Percentiles rank a stretch among this genome's conserved stretches.
These are phyloP conservation scores for Neoaliturus tenellus DNA, from an alignment of 2,888 invertebrate species.

Conservation along the genomic window DNA sequence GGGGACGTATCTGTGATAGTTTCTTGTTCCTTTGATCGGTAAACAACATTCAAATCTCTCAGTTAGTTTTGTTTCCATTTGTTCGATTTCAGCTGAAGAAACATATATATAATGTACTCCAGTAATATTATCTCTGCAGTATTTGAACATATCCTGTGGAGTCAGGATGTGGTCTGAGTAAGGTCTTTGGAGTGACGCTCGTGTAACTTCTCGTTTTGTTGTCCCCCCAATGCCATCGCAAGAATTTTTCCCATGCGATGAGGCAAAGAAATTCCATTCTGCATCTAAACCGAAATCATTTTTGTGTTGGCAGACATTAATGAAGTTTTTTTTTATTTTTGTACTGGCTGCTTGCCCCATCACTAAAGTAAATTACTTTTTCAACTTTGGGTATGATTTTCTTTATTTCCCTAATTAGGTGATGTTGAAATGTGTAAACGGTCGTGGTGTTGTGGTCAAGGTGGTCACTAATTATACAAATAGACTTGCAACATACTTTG, in stretches of 20 bases:
- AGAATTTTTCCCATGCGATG: slow-evolving; percentile 36
- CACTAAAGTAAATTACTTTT: slow-evolving; percentile 28
- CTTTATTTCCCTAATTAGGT: slow-evolving; percentile 29
- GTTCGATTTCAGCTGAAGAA: not conserved
- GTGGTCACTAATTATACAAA: no score
- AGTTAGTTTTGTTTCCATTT: slow-evolving; percentile 6
- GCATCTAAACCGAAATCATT: slow-evolving; percentile 18
- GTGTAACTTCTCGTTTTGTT: slow-evolving; percentile 37
- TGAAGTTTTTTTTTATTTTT: slow-evolving; percentile 54
- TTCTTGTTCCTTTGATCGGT: not conserved
- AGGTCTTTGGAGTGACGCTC: not conserved
- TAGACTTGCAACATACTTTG: not conserved
- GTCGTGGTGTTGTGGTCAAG: slow-evolving; percentile 41
- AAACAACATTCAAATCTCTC: not conserved
- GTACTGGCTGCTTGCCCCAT: slow-evolving; percentile 44
- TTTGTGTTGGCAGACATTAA: slow-evolving; percentile 41
- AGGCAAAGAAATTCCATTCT: slow-evolving; percentile 50
- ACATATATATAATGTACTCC: slow-evolving; percentile 3
- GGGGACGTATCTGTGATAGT: not conserved
- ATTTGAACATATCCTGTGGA: slow-evolving; percentile 5
- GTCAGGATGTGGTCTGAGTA: slow-evolving; percentile 1
- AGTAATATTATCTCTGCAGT: slow-evolving; percentile 16
- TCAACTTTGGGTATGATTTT: slow-evolving; percentile 11
- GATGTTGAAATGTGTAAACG: slow-evolving; percentile 47
- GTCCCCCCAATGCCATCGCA: slow-evolving; percentile 38